Evolutionary conservation across 2,888 invertebrate genomes (phyloP).

Genomic region (Melieria crassipennis): DNA sequence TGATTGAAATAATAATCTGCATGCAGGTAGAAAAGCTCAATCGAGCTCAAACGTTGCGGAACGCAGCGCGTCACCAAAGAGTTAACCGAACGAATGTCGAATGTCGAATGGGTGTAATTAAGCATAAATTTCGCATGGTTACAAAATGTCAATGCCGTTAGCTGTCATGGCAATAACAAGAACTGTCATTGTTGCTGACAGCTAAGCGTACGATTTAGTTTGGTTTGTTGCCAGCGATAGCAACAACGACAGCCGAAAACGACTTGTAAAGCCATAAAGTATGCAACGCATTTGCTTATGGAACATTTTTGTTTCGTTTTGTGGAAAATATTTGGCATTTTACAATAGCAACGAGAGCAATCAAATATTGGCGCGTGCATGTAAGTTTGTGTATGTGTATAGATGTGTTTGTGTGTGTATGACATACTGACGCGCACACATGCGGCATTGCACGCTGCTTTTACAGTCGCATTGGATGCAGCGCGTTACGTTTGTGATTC

Average conservation of each 20-base stretch:
- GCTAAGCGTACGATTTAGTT: not conserved
- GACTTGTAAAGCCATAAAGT: not conserved
- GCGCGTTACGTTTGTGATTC: too few species aligned
- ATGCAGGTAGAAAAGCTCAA: slow-evolving; percentile 11
- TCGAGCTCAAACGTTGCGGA: too few species aligned
- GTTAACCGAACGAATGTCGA: not conserved
- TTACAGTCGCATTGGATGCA: too few species aligned
- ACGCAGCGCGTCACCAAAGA: not conserved
- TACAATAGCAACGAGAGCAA: slow-evolving; percentile 22
- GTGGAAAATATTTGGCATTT: not conserved
- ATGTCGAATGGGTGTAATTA: slow-evolving; percentile 19
- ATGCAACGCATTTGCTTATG: not conserved
- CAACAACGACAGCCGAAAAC: too few species aligned
- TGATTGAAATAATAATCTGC: slow-evolving; percentile 26
- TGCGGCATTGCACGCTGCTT: too few species aligned
- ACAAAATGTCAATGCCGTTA: not conserved
- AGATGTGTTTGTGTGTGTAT: not conserved
- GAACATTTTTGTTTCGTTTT: slow-evolving; percentile 4
- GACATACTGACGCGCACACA: not conserved
- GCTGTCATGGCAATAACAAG: not conserved
- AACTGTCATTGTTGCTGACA: not conserved
- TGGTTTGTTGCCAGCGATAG: too few species aligned
- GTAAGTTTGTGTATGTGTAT: not conserved
- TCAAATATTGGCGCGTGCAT: not conserved
- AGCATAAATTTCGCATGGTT: slow-evolving; percentile 18